Conservation (phyloP, 2,113 vertebrate genomes). For the Arvicanthis niloticus region DNA sequence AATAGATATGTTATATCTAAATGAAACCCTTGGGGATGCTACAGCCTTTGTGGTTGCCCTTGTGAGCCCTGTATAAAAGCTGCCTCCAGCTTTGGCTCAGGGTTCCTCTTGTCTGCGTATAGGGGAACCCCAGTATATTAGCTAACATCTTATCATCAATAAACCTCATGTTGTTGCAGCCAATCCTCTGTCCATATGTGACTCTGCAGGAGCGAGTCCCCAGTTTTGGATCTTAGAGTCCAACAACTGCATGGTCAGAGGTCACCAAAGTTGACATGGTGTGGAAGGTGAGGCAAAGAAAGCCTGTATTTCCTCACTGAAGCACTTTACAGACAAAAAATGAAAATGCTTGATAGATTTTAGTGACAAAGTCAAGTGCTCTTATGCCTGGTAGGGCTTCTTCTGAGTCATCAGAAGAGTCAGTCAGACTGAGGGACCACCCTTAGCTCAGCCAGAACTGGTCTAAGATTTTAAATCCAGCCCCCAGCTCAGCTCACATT, state of each 20-base stretch:
- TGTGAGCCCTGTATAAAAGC: too few relatives aligned
- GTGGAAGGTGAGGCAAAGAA: conserved; percentile 66
- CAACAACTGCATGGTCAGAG: conserved; percentile 62
- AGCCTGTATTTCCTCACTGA: conserved; percentile 51
- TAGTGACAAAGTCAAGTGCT: conserved; percentile 53
- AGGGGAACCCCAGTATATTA: too few relatives aligned
- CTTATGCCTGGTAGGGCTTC: conserved; percentile 44
- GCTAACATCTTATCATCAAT: too few relatives aligned
- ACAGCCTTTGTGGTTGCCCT: neutral
- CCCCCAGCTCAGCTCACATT: conserved; percentile 76
- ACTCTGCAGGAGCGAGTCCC: too few relatives aligned
- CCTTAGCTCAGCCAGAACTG: conserved; percentile 52
- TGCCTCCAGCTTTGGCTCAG: too few relatives aligned
- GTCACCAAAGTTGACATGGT: conserved; percentile 54
- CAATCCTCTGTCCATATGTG: too few relatives aligned
- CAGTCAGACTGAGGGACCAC: neutral
- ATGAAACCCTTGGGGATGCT: conserved; percentile 13
- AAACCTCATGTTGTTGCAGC: too few relatives aligned
- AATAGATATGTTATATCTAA: neutral
- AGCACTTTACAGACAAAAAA: conserved; percentile 28
- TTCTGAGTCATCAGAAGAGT: conserved; percentile 56
- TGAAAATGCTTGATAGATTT: conserved; percentile 53
- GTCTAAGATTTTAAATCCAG: conserved; percentile 77
- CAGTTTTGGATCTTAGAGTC: too few relatives aligned
- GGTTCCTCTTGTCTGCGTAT: too few relatives aligned